Percentiles rank a stretch among this genome's conserved stretches.
phyloP scores from a whole-genome alignment of 2,888 invertebrate genomes.

The Epinotia ramella region DNA sequence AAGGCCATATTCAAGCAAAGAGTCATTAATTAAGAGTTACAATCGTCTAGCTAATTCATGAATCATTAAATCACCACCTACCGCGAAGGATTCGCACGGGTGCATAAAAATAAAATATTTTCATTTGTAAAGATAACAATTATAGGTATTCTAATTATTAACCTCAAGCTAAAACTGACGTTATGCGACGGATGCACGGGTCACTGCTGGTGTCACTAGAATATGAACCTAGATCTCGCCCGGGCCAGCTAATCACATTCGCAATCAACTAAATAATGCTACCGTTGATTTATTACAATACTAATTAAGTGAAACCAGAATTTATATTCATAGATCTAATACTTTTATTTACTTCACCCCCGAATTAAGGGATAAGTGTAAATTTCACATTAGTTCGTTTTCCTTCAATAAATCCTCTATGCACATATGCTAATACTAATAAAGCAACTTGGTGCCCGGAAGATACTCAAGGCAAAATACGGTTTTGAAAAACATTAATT shows the following conservation, averaged over 20 bases:
- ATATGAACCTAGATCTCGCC: slow-evolving; percentile 17
- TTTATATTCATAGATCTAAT: background rate
- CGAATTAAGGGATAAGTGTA: background rate
- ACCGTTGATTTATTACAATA: background rate
- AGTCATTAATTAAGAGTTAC: background rate
- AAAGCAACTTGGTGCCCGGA: background rate
- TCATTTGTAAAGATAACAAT: background rate
- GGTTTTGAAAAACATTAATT: no score
- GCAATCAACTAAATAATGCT: slow-evolving; percentile 1
- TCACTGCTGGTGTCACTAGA: slow-evolving; percentile 26
- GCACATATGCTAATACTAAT: background rate
- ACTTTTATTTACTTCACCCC: background rate
- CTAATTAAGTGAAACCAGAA: no score
- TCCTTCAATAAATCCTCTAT: background rate
- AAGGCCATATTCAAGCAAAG: background rate
- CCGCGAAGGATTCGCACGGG: no score
- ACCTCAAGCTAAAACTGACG: slow-evolving; percentile 4
- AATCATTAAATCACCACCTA: no score
- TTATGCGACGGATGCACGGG: slow-evolving; percentile 12
- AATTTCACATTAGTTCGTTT: background rate
- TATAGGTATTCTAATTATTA: background rate
- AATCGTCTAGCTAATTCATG: no score
- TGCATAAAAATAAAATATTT: no score
- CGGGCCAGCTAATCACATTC: slow-evolving; percentile 4
- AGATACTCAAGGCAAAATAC: no score